These are phyloP conservation scores for Dipodomys stephensi DNA, from an alignment of 2,113 vertebrate species.

Conservation along the genomic window DNA sequence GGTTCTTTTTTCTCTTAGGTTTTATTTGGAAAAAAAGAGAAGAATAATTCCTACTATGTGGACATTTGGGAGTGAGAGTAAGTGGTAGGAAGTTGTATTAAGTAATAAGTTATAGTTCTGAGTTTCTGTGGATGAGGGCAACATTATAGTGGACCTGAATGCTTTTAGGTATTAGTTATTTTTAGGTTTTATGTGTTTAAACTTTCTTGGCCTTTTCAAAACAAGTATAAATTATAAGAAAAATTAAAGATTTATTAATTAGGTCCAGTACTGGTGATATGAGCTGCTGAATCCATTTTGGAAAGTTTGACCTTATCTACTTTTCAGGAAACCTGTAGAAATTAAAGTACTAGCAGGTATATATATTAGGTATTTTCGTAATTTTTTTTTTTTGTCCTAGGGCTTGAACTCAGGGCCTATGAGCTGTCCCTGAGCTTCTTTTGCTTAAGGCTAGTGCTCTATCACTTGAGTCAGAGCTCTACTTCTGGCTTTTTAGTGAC, in stretches of 20 bases:
- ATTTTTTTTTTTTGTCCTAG: not conserved
- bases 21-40: not conserved
- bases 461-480: too few relatives aligned
- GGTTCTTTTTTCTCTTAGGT: constrained; percentile 21
- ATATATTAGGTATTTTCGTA: not conserved
- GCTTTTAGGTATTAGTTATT: too few relatives aligned
- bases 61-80: not conserved
- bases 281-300: constrained; percentile 17
- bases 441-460: too few relatives aligned
- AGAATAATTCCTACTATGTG: not conserved
- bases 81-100: not conserved
- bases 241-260: constrained; percentile 27
- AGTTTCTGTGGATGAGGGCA: not conserved
- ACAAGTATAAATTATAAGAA: constrained; percentile 39
- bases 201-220: constrained; percentile 7
- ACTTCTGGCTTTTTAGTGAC: too few relatives aligned
- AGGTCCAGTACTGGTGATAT: constrained; percentile 17
- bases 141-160: not conserved
- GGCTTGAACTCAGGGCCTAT: not conserved
- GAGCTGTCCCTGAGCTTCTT: too few relatives aligned
- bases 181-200: too few relatives aligned
- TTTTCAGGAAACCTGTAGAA: constrained; percentile 10
- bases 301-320: not conserved
- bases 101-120: not conserved
- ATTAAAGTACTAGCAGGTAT: not conserved